Base-by-base conservation (phyloP, 2,888 invertebrate species). In the Andrena bucephala region DNA sequence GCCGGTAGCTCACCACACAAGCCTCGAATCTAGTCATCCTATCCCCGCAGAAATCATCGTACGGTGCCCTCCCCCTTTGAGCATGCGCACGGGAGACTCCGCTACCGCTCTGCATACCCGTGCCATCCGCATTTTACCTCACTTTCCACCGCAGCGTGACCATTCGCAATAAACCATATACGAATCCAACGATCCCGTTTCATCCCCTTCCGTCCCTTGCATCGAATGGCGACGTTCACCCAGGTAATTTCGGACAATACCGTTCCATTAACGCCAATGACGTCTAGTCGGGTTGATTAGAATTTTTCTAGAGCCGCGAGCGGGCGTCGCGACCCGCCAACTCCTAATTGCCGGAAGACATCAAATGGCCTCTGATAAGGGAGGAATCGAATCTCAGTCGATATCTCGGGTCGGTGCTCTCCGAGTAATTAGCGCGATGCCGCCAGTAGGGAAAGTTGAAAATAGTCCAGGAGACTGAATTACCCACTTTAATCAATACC, bases 401-500 rank as follows among this genome's bases (percentile, higher is more conserved):
- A 84, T 84, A 85, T 80, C 84, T 82, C 72, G 54, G 42, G 42
- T 5, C 69, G 60, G 59, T 67, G 52, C 72, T 83, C 73, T 48
- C 62, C 72, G 75, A 77, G 83, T 88, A 88, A 88, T 88, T 86
- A 88, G 85, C 76, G 31, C 68, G 88, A 52, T 59, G 83, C 71
- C 81, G 70, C 31, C 33, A 8, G 76, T 76, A 71, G 70, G 54
- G 79, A 82, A 88, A 88, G 83, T 87, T 87, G 87, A 87, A 87
- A 88, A 86, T 85, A 85, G 87, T 87, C 88, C 78, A 67, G 74
- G 74, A 67, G 77, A 33, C 73, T 75, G 73, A 85, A 85, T 87
- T 84, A 77, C 48, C 75, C 82, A 57, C 75, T 88, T 87, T 85
- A 85, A 88, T 88, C 88, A 85, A 88, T 87, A 88, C 70, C 72